phyloP scores from a whole-genome alignment of 1,140 invertebrate species.

The Scylla paramamosain region DNA sequence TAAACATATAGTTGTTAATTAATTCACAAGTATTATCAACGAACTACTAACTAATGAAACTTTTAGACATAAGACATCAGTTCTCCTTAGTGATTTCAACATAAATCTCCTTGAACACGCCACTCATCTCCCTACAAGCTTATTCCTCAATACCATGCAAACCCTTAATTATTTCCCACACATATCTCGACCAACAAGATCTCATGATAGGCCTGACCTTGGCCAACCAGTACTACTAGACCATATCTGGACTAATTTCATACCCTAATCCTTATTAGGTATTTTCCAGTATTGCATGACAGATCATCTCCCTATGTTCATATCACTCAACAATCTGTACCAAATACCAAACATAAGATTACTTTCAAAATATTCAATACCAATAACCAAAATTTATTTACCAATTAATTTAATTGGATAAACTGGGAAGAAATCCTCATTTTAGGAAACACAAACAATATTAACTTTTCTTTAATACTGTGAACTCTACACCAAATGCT shows the following conservation, averaged over 20 bases:
- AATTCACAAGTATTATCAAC: no score
- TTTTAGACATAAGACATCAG: no score
- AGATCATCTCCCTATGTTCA: background rate
- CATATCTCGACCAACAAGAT: slow-evolving; percentile 22
- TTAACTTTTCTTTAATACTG: background rate
- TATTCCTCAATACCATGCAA: background rate
- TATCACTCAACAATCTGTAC: background rate
- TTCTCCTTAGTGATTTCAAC: no score
- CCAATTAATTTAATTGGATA: background rate
- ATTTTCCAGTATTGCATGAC: background rate
- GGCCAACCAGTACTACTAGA: background rate
- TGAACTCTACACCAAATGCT: slow-evolving; percentile 18
- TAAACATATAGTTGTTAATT: no score
- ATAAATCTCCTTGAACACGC: no score
- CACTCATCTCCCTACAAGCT: no score
- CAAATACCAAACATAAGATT: background rate
- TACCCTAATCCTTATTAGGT: background rate
- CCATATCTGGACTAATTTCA: slow-evolving; percentile 25
- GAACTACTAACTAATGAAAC: no score
- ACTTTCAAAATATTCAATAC: background rate
- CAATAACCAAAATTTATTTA: background rate
- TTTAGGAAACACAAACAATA: background rate
- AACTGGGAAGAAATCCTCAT: background rate
- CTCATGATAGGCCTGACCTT: no score
- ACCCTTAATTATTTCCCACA: background rate